Conservation (phyloP, 2,113 vertebrate genomes). For the Sula dactylatra region DNA sequence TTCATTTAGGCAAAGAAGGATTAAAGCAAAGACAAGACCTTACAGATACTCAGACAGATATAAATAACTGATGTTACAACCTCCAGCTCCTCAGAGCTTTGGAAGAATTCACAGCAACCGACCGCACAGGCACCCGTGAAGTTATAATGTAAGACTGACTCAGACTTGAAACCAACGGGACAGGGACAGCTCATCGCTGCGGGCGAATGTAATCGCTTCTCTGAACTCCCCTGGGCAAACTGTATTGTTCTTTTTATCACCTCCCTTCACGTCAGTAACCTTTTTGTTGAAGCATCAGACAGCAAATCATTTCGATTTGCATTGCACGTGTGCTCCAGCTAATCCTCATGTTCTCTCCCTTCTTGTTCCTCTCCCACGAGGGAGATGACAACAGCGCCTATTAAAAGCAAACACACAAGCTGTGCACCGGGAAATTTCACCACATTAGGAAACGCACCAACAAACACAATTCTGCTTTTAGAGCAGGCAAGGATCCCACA, state of each 20-base stretch:
- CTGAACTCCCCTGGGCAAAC: neutral
- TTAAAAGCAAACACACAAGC: neutral
- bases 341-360: neutral
- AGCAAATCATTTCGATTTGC: neutral
- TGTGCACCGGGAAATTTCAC: neutral
- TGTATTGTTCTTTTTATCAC: neutral
- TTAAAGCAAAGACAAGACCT: neutral
- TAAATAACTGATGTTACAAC: neutral
- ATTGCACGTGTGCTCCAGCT: neutral
- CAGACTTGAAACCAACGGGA: neutral
- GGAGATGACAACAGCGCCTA: neutral
- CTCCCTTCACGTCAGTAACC: neutral
- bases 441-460: accelerated
- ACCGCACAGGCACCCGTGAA: neutral
- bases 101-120: neutral
- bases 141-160: neutral
- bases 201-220: neutral
- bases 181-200: neutral
- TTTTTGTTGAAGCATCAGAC: neutral
- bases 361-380: neutral
- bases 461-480: neutral
- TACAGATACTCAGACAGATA: neutral
- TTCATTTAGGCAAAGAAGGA: neutral
- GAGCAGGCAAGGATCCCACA: neutral
- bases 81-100: neutral